Percentiles rank a stretch among this genome's conserved stretches.
phyloP scores from a whole-genome alignment of 2,888 invertebrate genomes.

The Oligia latruncula region DNA sequence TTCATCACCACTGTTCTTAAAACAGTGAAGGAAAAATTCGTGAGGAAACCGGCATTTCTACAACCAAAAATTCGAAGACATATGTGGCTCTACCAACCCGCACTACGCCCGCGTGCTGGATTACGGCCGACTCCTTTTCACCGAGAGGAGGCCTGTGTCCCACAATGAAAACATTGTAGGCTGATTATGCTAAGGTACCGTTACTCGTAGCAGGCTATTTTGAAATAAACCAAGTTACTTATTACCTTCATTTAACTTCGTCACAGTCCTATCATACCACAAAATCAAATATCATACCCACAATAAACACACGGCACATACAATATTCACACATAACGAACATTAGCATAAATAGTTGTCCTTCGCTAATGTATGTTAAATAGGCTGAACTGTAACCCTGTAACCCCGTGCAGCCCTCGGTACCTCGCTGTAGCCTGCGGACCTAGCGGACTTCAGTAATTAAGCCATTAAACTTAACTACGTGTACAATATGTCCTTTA shows the following conservation, averaged over 20 bases:
- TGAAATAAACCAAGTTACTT: not conserved
- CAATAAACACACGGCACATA: not conserved
- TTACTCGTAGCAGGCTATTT: not conserved
- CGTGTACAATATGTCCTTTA: constrained; percentile 9
- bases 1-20: not conserved
- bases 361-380: constrained; percentile 59
- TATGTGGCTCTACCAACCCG: not conserved
- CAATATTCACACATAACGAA: constrained; percentile 22
- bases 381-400: constrained; percentile 54
- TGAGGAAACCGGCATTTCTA: too few relatives aligned
- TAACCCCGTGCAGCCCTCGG: constrained; percentile 12
- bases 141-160: not conserved
- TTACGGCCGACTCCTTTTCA: not conserved
- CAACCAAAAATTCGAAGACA: too few relatives aligned
- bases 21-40: too few relatives aligned
- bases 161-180: not conserved
- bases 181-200: not conserved
- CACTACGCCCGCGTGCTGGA: not conserved
- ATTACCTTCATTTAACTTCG: not conserved
- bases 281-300: too few relatives aligned
- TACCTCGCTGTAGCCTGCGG: constrained; percentile 8
- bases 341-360: constrained; percentile 49
- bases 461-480: constrained; percentile 43
- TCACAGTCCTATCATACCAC: too few relatives aligned
- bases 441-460: constrained; percentile 41